Evolutionary conservation across 2,888 invertebrate genomes (phyloP), one percentile per base, ranked within the genome.

Genomic region (Physocephala rufipes): DNA sequence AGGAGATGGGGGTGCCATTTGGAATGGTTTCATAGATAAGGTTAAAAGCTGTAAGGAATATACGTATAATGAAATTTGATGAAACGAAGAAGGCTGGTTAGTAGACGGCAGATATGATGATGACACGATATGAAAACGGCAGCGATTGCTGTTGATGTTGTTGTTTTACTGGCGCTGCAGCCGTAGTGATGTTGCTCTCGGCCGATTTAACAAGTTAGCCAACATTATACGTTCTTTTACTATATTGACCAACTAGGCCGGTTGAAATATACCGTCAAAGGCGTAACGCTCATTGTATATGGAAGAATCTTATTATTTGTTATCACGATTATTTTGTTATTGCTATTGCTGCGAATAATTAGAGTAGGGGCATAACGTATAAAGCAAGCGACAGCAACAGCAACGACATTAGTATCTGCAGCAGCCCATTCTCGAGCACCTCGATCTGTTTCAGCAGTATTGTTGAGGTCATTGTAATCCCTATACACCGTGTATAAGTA

Each of bases 131-230:
- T 2, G 21, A 19, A 12, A 53, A n/a, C 12, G 53, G 12, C 21
- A 12, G 12, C n/a, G 53, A n/a, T n/a, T 19, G 21, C 53, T 1
- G n/a, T n/a, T n/a, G n/a, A n/a, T n/a, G n/a, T n/a, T n/a, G n/a
- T n/a, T n/a, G n/a, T n/a, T n/a, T n/a, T n/a, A n/a, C n/a, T n/a
- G n/a, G n/a, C n/a, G n/a, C n/a, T n/a, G n/a, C n/a, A n/a, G n/a
- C n/a, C n/a, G n/a, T n/a, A n/a, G n/a, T 21, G n/a, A n/a, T 21
- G 53, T 12, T 24, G 53, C 2, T 49, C 21, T 21, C 53, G n/a
- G 19, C 21, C 53, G 12, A 53, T 53, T 53, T 49, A 49, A n/a
- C n/a, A n/a, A n/a, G n/a, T n/a, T n/a, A 49, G 49, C 53, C 53
- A 53, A 21, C 53, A 21, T 13, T 21, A 53, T 21, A 21, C 21